A percentile compares a stretch with the other conserved stretches of the same genome.
Evolutionary conservation across 2,888 invertebrate genomes (phyloP).

Genomic region (Cylindroiulus punctatus): DNA sequence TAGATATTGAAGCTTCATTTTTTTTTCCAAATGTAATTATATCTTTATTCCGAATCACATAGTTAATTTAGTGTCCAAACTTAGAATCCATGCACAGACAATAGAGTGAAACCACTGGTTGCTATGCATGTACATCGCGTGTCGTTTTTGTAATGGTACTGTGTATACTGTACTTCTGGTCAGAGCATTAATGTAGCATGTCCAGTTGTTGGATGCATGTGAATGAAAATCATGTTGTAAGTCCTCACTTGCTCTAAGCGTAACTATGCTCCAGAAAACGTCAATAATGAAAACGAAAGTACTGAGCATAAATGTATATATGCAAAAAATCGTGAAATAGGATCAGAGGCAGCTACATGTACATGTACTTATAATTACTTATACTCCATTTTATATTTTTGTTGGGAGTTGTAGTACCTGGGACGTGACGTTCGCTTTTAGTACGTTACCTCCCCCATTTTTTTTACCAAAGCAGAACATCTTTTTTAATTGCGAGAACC

Average conservation of each 20-base stretch:
- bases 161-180: too few relatives aligned
- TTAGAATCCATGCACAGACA: too few relatives aligned
- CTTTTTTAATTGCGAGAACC: slow-evolving; percentile 30
- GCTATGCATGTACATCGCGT: too few relatives aligned
- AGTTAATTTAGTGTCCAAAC: too few relatives aligned
- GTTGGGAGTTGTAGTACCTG: background rate
- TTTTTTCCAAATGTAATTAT: too few relatives aligned
- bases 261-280: slow-evolving; percentile 35
- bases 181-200: too few relatives aligned
- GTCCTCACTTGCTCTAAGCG: background rate
- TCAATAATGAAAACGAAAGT: slow-evolving; percentile 33
- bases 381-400: background rate
- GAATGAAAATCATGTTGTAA: too few relatives aligned
- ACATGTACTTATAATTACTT: slow-evolving; percentile 24
- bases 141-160: too few relatives aligned
- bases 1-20: too few relatives aligned
- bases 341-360: background rate
- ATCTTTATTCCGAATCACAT: too few relatives aligned
- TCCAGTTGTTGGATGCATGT: too few relatives aligned
- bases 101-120: too few relatives aligned
- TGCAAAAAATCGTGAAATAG: background rate
- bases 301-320: background rate
- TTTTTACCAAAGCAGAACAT: background rate
- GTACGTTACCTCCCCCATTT: background rate
- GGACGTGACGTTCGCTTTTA: background rate